Evolutionary conservation across 2,113 vertebrate species (phyloP).

Genomic region (Fukomys damarensis): DNA sequence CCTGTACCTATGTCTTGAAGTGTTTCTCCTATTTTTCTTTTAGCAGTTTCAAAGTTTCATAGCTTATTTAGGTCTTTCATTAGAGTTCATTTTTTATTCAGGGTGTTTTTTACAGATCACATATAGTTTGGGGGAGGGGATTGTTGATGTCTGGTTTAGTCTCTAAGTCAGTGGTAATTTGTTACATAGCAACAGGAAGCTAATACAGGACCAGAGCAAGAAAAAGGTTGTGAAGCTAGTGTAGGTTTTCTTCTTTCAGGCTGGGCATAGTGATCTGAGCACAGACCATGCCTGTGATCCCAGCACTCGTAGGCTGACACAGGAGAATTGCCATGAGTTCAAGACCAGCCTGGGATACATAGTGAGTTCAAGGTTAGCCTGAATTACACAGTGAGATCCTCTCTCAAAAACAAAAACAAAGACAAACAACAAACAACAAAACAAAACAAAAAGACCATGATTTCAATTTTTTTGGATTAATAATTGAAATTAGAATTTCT

Average conservation of each 20-base stretch:
- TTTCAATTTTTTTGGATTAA: slow-evolving; percentile 1
- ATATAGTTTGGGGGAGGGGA: neutral
- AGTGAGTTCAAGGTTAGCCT: neutral
- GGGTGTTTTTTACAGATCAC: neutral
- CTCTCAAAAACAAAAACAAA: too few species aligned
- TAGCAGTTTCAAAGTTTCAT: neutral
- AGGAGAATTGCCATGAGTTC: neutral
- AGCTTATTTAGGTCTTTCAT: slow-evolving; percentile 20
- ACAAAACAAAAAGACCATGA: neutral
- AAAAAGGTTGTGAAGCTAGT: neutral
- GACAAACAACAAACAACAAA: too few species aligned
- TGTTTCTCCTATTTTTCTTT: neutral
- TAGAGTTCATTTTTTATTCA: neutral
- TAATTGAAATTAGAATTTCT: slow-evolving; percentile 6
- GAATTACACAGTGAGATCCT: neutral
- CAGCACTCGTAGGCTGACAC: neutral
- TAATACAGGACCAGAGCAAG: neutral
- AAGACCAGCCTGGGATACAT: neutral
- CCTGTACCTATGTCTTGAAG: neutral
- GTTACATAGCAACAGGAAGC: neutral
- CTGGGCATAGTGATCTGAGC: neutral
- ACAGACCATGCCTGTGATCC: neutral
- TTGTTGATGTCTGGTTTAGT: neutral
- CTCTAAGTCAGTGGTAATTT: neutral
- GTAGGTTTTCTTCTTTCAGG: neutral